These are phyloP conservation scores for Sympetrum striolatum DNA, from an alignment of 2,888 invertebrate genomes.

Conservation along the genomic window DNA sequence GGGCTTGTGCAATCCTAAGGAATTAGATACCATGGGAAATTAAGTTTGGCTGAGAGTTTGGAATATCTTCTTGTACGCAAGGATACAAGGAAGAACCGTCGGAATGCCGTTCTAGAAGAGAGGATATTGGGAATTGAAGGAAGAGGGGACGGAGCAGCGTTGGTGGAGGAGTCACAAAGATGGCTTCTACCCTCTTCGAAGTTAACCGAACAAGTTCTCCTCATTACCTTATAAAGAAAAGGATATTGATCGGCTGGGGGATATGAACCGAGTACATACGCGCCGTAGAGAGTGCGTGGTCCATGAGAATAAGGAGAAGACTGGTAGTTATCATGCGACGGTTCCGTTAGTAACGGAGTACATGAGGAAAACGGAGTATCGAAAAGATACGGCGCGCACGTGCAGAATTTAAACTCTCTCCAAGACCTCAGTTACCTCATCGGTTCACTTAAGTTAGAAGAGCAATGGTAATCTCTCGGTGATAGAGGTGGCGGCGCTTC, in stretches of 20 bases:
- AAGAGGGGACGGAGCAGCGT: not conserved
- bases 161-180: not conserved
- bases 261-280: slow-evolving; percentile 32
- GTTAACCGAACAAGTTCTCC: slow-evolving; percentile 34
- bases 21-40: not conserved
- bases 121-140: not conserved
- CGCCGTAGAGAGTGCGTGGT: not conserved
- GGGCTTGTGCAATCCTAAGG: not conserved
- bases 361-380: not conserved
- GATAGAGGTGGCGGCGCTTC: no score
- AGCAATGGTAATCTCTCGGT: no score
- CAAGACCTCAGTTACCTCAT: no score
- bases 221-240: slow-evolving; percentile 37
- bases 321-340: not conserved
- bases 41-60: not conserved
- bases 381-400: not conserved
- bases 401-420: no score
- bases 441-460: no score
- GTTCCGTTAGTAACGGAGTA: not conserved
- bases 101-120: not conserved
- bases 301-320: not conserved
- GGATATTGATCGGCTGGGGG: slow-evolving; percentile 29
- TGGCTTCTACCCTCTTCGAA: slow-evolving; percentile 19
- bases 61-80: not conserved
- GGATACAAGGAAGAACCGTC: not conserved